Conservation (phyloP, 2,113 vertebrate species). For the Rhagologus leucostigma region DNA sequence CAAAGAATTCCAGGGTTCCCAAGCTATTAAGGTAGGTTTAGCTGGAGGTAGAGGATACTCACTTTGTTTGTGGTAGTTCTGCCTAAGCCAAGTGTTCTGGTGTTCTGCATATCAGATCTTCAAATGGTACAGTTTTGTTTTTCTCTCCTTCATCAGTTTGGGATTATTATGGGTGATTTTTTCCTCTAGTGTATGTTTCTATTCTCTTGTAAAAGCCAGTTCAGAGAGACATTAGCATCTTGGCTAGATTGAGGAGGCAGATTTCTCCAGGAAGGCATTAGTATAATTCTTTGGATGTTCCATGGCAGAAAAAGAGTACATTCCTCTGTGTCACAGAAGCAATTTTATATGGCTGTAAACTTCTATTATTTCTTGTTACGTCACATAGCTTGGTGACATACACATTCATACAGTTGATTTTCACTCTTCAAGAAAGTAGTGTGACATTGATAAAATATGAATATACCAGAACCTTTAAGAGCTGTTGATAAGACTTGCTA, state of each 20-base stretch:
- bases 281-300: background rate
- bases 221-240: background rate
- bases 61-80: background rate
- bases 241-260: background rate
- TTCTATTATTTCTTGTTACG: background rate
- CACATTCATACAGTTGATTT: background rate
- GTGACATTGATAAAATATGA: background rate
- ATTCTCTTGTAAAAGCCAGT: background rate
- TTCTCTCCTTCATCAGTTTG: background rate
- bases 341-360: background rate
- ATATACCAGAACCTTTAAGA: background rate
- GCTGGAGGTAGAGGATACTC: background rate
- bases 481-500: background rate
- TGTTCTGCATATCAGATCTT: background rate
- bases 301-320: background rate
- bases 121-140: background rate
- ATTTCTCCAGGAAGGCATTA: background rate
- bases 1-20: background rate
- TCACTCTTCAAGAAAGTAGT: background rate
- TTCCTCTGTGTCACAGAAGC: background rate
- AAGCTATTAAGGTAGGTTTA: accelerated
- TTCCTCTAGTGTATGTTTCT: background rate
- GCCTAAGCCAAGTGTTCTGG: background rate
- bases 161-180: background rate
- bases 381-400: background rate